Base-by-base conservation (phyloP, 30 jellyfish, hydroid and myxozoan species). In the Aurelia aurita region DNA sequence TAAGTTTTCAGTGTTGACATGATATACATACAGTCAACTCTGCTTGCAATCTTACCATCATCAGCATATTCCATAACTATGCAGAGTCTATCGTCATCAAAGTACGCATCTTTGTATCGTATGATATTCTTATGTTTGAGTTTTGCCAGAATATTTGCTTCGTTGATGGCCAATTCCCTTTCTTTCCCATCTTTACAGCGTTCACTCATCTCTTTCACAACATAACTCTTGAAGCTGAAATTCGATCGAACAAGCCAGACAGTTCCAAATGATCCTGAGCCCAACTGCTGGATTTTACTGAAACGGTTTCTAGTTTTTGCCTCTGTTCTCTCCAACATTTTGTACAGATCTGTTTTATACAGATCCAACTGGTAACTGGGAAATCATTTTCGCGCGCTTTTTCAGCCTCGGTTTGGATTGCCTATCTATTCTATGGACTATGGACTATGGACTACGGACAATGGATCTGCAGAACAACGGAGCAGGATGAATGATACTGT, bases 31-130 rank as follows among this genome's bases (percentile, higher is more conserved):
- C 51, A 39, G 9, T 39, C 51, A 39, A 39, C 1, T 0, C 51
- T 39, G 51, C 15, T 1, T 8, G 51, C 2, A 6, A 18, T n/a
- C 87, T 43, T 67, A 86, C 97, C 97, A 71, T 89, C 97, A 63
- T 80, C 86, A 61, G 97, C 97, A 63, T 89, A 89, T 59, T 89
- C 97, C 97, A 89, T 89, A 11, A 71, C 73, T 16, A 89, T 89
- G 59, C 94, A 89, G 22, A 89, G 84, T 12, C 60, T 80, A 21
- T 79, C 62, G 21, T 72, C 93, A 39, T 89, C 78, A 58, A 82
- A 71, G 62, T 68, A 89, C 12, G 97, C 94, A 39, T 89, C 90
- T 76, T 80, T 82, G 43, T 89, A 89, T 0, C 93, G 90, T 16
- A 89, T 69, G 20, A 89, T 89, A 43, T 89, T 89, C 66, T 89